Conservation (phyloP, 2,113 vertebrate genomes). For the Lagopus muta region DNA sequence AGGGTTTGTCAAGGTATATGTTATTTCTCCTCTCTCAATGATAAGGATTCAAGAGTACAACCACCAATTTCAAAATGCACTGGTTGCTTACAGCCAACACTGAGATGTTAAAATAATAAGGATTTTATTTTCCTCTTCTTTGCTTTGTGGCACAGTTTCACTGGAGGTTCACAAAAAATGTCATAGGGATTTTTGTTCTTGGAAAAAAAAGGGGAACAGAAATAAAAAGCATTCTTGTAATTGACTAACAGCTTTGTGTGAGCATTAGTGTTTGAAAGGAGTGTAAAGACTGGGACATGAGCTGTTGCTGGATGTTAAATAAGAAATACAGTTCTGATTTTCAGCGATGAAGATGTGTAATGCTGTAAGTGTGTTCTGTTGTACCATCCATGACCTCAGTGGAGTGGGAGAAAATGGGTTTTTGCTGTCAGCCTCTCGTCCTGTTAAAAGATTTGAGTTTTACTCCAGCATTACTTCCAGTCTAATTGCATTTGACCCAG, state of each 20-base stretch:
- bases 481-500: constrained; percentile 54
- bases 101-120: neutral
- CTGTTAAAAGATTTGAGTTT: constrained; percentile 57
- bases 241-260: neutral
- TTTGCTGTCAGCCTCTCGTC: constrained; percentile 68
- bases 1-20: neutral
- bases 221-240: neutral
- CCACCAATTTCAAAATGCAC: neutral
- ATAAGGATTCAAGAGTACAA: neutral
- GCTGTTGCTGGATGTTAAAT: constrained; percentile 27
- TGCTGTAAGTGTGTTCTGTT: constrained; percentile 36
- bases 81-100: neutral
- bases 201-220: neutral
- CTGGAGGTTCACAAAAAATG: neutral
- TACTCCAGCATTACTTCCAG: constrained; percentile 68
- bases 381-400: constrained; percentile 20
- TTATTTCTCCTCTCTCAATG: neutral
- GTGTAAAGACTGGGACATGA: neutral
- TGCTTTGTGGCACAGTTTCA: neutral
- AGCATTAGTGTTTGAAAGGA: neutral
- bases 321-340: constrained; percentile 38
- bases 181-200: neutral
- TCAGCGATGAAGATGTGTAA: neutral
- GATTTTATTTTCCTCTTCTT: neutral
- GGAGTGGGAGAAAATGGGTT: constrained; percentile 56